Conservation (phyloP, 2,888 invertebrate genomes). For the Caenorhabditis sp. region DNA sequence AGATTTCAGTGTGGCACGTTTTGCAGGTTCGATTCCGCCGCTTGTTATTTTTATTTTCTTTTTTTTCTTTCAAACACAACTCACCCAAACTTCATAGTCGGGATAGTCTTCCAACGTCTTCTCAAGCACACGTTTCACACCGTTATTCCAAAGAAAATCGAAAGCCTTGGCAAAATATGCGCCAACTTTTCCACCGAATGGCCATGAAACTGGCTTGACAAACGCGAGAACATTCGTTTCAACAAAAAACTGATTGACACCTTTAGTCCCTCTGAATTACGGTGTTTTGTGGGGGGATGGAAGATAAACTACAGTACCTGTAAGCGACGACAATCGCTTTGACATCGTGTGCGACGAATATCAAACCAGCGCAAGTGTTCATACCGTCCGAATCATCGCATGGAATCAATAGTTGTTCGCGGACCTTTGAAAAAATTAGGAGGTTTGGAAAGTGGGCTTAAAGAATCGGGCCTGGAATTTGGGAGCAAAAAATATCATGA, state of each 20-base stretch:
- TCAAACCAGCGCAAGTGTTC: conserved; percentile 37
- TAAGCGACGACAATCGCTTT: conserved; percentile 41
- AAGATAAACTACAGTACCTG: conserved; percentile 14
- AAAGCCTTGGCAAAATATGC: conserved; percentile 50
- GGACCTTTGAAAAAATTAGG: no score
- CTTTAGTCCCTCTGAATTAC: conserved; percentile 33
- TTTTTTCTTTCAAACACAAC: no score
- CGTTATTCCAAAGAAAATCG: conserved; percentile 41
- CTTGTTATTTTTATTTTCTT: no score
- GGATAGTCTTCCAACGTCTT: conserved; percentile 33
- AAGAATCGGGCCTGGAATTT: no score
- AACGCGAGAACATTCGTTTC: conserved; percentile 39
- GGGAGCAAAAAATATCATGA: no score
- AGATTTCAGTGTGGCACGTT: no score
- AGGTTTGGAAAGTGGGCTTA: no score
- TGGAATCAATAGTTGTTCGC: conserved; percentile 21
- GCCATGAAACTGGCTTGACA: conserved; percentile 33
- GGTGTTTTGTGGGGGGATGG: no score
- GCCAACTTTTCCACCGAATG: conserved; percentile 43
- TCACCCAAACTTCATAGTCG: conserved; percentile 17
- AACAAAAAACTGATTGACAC: conserved; percentile 29
- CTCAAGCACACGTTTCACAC: conserved; percentile 36
- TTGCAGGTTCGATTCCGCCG: no score
- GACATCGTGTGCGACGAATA: conserved; percentile 39
- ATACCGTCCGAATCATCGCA: conserved; percentile 27